Evolutionary conservation across 2,113 vertebrate species (phyloP), one percentile per base, ranked within the genome.

Genomic region (Callionymus lyra): DNA sequence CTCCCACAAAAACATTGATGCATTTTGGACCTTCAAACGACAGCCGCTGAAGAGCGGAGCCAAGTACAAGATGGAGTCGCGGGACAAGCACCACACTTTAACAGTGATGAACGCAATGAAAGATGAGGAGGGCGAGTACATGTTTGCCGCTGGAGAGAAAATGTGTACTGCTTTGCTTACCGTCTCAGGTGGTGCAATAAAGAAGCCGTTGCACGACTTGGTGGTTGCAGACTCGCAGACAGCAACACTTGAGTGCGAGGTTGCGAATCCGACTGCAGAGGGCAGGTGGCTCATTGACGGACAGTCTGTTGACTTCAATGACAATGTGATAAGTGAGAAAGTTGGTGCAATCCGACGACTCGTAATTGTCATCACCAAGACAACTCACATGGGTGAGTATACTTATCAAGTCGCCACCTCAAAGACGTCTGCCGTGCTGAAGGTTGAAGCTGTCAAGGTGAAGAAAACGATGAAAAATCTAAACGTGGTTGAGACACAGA

Each of bases 381-480:
- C 89, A 35, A 86, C 90, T 8, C 91, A 98, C 50, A 41, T 91
- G 33, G 94, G 90, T 51, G 93, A 98, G 63, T 99, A 97, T 19
- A 89, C 89, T 40, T 99, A 94, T 36, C 86, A 91, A 81, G 86
- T 99, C 31, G 95, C 91, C 64, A 91, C 88, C 59, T 98, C 95
- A 15, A 94, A 88, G 81, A 99, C 95, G 37, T 84, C 90, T 12
- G 93, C 91, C 44, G 86, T 72, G 27, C 83, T 98, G 46, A 92
- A 81, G 50, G 91, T 98, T 0, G 95, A 98, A 98, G 95, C 91
- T 82, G 93, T 98, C 52, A 98, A 98, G 71, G 85, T 98, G 55
- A 98, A 90, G 84, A 98, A 96, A 82, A 97, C 94, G 6, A 57
- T 98, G 35, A 95, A 89, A 76, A 98, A 98, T 70, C 77, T 92